Evolutionary conservation across 2,797 vertebrate species (phyloP), one percentile per base, ranked within the genome.

Genomic region (Molossus molossus): DNA sequence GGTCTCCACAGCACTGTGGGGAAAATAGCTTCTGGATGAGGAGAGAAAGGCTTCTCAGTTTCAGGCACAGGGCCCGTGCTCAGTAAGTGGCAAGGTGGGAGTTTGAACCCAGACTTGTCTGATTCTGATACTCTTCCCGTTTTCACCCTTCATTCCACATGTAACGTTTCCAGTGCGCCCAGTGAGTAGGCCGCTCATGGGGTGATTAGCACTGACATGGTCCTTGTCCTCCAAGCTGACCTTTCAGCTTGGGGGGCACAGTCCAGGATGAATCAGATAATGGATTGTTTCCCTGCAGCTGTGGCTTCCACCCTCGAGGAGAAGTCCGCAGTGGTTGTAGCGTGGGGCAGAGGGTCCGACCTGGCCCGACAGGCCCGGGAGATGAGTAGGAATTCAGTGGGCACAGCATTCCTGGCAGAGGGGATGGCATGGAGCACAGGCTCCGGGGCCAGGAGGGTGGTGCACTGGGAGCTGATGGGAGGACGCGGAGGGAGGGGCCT

Each of bases 121-220:
- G 50, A 73, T 70, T 29, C 55, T 53, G 40, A 1, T 2, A 11
- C 4, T 65, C 12, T 23, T 23, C 27, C 23, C 9, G 5, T 40
- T 23, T 67, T 29, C 57, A n/a, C 23, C 8, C 40, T 5, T 6
- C 21, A 9, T 33, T 64, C 70, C 8, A 0, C 25, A 45, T 21
- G 40, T 9, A 2, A 27, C 1, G 10, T 21, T 62, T 21, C 21
- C 14, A 10, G 14, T 1, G 9, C 6, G 11, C 15, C 10, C 0
- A 18, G 50, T 1, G 55, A 64, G 6, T 9, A 4, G 3, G 20
- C 15, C 48, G 62, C 45, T 48, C 62, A 40, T 0, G 4, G 37
- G 40, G 21, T 65, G 29, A 64, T 21, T 1, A 29, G 73, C 33
- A 5, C 25, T 4, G 48, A 3, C 7, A 0, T 6, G 70, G 23